A percentile compares a stretch with the other conserved stretches of the same genome.
phyloP scores from a whole-genome alignment of 2,797 vertebrate species.

The Iguana delicatissima region DNA sequence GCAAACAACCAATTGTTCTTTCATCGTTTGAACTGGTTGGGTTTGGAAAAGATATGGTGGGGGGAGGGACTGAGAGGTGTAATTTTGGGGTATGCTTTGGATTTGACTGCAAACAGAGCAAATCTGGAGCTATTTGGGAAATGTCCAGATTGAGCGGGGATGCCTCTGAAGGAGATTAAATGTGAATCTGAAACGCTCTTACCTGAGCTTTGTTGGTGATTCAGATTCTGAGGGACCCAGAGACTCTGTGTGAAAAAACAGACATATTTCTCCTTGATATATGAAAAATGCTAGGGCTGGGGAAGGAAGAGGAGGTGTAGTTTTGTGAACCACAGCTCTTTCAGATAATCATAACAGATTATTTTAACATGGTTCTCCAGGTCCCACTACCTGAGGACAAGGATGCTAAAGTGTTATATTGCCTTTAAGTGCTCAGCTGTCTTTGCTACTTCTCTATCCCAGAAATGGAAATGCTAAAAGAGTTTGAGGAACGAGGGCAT shows the following conservation, averaged over 20 bases:
- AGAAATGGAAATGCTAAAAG: neutral
- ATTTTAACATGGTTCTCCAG: neutral
- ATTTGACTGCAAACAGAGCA: neutral
- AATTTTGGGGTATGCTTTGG: neutral
- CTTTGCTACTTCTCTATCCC: neutral
- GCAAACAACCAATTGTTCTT: neutral
- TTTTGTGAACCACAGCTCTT: neutral
- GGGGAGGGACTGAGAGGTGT: neutral
- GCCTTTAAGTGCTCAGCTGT: neutral
- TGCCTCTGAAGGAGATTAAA: neutral
- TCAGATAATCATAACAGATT: neutral
- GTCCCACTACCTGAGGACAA: neutral
- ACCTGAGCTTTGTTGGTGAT: neutral
- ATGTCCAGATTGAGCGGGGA: neutral
- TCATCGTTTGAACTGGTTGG: constrained; percentile 17
- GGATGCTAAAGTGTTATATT: neutral
- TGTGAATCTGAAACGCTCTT: neutral
- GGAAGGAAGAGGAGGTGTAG: neutral
- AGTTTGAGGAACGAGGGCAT: neutral
- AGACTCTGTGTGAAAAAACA: neutral
- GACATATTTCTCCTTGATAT: neutral
- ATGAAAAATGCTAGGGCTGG: neutral
- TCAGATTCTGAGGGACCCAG: neutral
- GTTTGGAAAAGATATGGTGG: neutral
- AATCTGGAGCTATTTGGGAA: neutral